Conservation (phyloP, 2,888 invertebrate species). For the Loripinus fragilis region DNA sequence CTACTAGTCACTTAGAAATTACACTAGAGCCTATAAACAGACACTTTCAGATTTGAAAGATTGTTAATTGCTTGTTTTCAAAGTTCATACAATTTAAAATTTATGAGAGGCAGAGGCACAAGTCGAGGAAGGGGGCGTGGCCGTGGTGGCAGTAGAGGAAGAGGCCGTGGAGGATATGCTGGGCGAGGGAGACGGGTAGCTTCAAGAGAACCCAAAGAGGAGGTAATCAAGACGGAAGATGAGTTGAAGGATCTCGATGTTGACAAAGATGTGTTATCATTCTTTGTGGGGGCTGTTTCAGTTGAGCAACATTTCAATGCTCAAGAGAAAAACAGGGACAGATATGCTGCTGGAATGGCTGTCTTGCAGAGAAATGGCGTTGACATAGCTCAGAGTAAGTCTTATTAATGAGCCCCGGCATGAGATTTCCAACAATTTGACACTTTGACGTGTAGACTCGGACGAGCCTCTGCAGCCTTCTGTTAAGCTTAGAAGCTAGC, state of each 20-base stretch:
- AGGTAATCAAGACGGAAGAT: conserved; percentile 19
- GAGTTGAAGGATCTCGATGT: conserved; percentile 65
- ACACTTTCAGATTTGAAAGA: no score
- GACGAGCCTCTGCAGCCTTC: no score
- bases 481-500: no score
- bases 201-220: conserved; percentile 30
- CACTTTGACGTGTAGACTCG: no score
- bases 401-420: not conserved
- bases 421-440: no score
- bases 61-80: no score
- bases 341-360: conserved; percentile 78
- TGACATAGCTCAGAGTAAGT: conserved; percentile 79
- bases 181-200: conserved; percentile 32
- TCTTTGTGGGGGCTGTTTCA: conserved; percentile 76
- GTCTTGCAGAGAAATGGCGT: conserved; percentile 75
- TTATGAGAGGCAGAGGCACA: conserved; percentile 29
- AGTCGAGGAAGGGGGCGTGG: conserved; percentile 20
- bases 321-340: conserved; percentile 71
- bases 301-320: conserved; percentile 77
- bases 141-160: conserved; percentile 17
- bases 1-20: no score
- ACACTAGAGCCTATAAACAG: no score
- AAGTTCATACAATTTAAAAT: no score
- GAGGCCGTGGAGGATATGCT: conserved; percentile 24
- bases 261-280: conserved; percentile 69